Base-by-base conservation (phyloP, 1,140 invertebrate species). In the Anoplolepis gracilipes region DNA sequence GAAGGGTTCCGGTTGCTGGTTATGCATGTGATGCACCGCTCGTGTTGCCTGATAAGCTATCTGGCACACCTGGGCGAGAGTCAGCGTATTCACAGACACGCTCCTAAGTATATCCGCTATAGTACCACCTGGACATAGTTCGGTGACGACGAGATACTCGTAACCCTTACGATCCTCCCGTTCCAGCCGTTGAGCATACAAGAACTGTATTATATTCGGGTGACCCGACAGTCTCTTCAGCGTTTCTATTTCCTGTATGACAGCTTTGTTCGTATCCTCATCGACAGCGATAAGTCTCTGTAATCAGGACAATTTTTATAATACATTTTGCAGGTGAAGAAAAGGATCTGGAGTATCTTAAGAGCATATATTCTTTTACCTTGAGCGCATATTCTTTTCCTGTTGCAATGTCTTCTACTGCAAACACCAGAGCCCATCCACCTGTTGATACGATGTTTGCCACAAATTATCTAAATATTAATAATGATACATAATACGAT, bases 361-460 rank as follows among this genome's bases (percentile, higher is more conserved):
- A 42, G n/a, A n/a, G 11, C 2, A 10, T 11, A 42, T 42, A 42
- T 42, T 42, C 8, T 42, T 42, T 11, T 42, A 42, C 97, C 95
- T 98, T 98, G 85, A 99, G 96, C 90, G 98, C 98, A 96, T 98
- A 99, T 92, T 99, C 98, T 89, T 98, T 98, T 79, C 98, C 97
- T 87, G 96, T 97, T 79, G 96, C 96, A 78, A 97, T 94, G 96
- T 99, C 98, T 96, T 99, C 98, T 88, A 98, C 98, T 85, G 98
- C 97, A 96, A 98, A 99, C 69, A 99, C 98, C 96, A 98, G 97
- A 67, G 98, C 98, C 96, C 98, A 99, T 90, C 98, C 98, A 96
- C 98, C 98, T 99, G 94, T 89, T 84, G 72, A 89, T 85, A 87
- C 16, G 85, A 90, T 53, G 55, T 87, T 88, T 76, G 76, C 36